Conservation (phyloP, 2,113 vertebrate genomes). For the Ellobius talpinus region DNA sequence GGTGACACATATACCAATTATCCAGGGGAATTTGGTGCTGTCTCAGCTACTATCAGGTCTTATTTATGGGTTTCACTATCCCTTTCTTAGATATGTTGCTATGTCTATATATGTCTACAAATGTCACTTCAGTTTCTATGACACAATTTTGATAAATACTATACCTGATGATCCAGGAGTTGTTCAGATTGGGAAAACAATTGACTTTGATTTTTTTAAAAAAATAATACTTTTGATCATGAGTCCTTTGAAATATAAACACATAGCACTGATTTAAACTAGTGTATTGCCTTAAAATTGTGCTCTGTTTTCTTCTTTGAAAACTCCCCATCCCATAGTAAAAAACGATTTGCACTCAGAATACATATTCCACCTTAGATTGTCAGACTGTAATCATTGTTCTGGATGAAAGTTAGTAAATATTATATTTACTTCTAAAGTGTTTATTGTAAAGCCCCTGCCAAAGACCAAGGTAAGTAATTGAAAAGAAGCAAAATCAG, state of each 20-base stretch:
- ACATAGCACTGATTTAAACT: conserved; percentile 4
- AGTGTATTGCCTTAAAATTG: conserved; percentile 37
- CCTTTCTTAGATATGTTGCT: conserved; percentile 49
- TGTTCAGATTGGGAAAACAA: background rate
- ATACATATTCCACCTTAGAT: conserved; percentile 39
- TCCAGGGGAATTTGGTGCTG: conserved; percentile 59
- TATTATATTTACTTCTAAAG: conserved; percentile 35
- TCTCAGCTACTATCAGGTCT: conserved; percentile 61
- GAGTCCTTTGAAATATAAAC: conserved; percentile 61
- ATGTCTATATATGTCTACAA: conserved; percentile 45
- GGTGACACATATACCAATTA: conserved; percentile 67
- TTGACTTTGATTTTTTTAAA: background rate
- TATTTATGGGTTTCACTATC: conserved; percentile 59
- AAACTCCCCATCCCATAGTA: conserved; percentile 20
- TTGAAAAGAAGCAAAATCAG: conserved; percentile 23
- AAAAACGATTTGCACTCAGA: conserved; percentile 15
- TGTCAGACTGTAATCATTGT: background rate
- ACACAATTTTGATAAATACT: conserved; percentile 76
- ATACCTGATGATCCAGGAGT: conserved; percentile 14
- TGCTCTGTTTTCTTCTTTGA: conserved; percentile 23
- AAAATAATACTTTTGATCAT: conserved; percentile 54
- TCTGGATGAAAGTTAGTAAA: conserved; percentile 19
- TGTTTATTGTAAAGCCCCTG: background rate
- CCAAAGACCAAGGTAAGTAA: background rate
- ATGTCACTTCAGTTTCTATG: conserved; percentile 51